These are phyloP conservation scores for Mycalesis mineus DNA, from an alignment of 2,888 invertebrate genomes.

Conservation along the genomic window DNA sequence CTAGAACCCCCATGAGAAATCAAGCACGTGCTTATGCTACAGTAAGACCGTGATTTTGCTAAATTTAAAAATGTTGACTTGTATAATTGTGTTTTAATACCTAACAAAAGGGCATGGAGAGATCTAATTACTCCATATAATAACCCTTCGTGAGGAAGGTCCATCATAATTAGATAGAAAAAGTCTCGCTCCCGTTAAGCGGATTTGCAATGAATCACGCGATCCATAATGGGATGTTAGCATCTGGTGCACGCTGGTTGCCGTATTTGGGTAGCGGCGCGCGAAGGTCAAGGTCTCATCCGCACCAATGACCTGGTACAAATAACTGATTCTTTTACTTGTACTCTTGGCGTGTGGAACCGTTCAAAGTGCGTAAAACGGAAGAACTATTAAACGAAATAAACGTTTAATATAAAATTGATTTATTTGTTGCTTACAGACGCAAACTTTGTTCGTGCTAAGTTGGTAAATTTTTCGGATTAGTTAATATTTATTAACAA, in stretches of 20 bases:
- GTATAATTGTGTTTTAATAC: neutral
- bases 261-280: conserved; percentile 64
- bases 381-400: too few relatives aligned
- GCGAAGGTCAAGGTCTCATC: conserved; percentile 69
- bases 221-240: conserved; percentile 49
- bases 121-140: neutral
- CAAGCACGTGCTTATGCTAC: too few relatives aligned
- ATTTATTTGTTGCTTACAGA: too few relatives aligned
- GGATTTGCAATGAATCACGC: conserved; percentile 39
- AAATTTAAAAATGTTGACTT: neutral
- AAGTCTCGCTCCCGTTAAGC: conserved; percentile 20
- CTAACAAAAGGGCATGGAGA: neutral
- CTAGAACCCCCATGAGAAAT: too few relatives aligned
- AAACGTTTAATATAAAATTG: too few relatives aligned
- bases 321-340: conserved; percentile 15
- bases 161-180: conserved; percentile 17
- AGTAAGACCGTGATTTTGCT: too few relatives aligned
- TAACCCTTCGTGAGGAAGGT: neutral
- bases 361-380: neutral
- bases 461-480: too few relatives aligned
- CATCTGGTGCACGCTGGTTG: conserved; percentile 58
- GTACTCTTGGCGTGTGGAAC: too few relatives aligned
- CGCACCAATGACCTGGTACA: conserved; percentile 49
- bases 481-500: too few relatives aligned
- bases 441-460: too few relatives aligned